Percentiles rank a stretch among this genome's conserved stretches.
phyloP scores from a whole-genome alignment of 2,113 vertebrate genomes.

The Sterna hirundo region DNA sequence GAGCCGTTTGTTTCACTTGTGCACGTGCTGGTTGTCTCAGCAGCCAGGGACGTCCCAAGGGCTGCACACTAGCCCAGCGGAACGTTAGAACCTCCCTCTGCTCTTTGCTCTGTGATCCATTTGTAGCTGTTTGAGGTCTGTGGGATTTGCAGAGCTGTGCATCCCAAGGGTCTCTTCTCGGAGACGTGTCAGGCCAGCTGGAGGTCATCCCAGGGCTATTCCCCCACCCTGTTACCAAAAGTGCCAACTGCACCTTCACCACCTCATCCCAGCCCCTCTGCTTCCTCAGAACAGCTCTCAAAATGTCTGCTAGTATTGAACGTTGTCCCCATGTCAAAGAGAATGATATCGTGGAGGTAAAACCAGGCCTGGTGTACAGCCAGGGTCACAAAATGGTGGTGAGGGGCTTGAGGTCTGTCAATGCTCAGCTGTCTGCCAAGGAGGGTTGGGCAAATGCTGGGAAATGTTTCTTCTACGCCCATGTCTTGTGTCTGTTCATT shows the following conservation, averaged over 20 bases:
- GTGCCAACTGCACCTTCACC: background rate
- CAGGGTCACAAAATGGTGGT: background rate
- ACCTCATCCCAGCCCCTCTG: background rate
- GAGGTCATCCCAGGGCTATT: background rate
- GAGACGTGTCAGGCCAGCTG: background rate
- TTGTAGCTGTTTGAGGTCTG: background rate
- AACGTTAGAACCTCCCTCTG: background rate
- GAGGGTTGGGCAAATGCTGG: background rate
- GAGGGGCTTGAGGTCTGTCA: background rate
- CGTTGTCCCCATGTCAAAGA: background rate
- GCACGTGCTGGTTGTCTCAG: background rate
- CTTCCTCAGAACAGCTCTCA: background rate
- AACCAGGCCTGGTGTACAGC: background rate
- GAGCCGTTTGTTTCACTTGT: background rate
- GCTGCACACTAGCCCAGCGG: background rate
- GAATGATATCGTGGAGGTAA: fast-evolving
- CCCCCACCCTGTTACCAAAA: fast-evolving
- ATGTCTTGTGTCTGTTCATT: background rate
- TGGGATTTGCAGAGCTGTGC: background rate
- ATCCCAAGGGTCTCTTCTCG: background rate
- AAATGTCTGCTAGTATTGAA: background rate
- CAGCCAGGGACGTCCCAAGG: background rate
- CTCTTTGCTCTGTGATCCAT: background rate
- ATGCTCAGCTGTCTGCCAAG: background rate
- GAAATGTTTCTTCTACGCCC: background rate